These are phyloP conservation scores for Drosophila melanogaster DNA, from an alignment of 1,140 invertebrate species.

Conservation along the genomic window DNA sequence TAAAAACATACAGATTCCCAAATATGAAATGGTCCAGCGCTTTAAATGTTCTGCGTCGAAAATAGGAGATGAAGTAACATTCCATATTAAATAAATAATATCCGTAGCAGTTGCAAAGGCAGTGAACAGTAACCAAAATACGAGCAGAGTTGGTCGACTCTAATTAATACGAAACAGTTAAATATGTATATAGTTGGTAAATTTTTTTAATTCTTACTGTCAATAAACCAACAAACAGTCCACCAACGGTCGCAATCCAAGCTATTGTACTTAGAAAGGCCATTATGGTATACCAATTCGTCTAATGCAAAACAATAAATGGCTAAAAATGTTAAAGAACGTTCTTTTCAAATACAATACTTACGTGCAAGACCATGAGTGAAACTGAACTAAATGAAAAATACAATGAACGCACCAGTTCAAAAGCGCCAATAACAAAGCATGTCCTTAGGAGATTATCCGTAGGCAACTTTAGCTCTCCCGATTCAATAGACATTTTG, in stretches of 20 bases:
- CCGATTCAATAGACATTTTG: not conserved
- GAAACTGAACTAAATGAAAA: conserved; percentile 17
- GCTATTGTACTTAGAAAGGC: conserved; percentile 24
- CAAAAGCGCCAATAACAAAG: conserved; percentile 33
- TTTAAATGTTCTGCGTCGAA: conserved; percentile 1
- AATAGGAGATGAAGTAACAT: not conserved
- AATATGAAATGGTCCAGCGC: conserved; percentile 34
- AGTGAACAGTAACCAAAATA: conserved; percentile 48
- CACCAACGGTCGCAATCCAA: conserved; percentile 38
- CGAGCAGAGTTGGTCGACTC: conserved; percentile 4
- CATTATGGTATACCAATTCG: conserved; percentile 7
- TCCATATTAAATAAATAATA: conserved; percentile 32
- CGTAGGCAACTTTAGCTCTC: not conserved
- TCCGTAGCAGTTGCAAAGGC: conserved; percentile 23
- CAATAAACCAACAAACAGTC: conserved; percentile 40
- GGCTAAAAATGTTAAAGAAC: too few species aligned
- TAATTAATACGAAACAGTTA: not conserved
- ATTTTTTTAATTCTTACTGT: conserved; percentile 14
- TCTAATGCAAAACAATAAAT: conserved; percentile 8
- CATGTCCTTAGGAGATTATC: conserved; percentile 23
- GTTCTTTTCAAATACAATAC: not conserved
- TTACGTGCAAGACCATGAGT: conserved; percentile 6
- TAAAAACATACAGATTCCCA: conserved; percentile 35
- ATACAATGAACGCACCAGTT: conserved; percentile 46
- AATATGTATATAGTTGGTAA: not conserved